Conservation (phyloP, 1,140 invertebrate species). For the Megalonaias nervosa region DNA sequence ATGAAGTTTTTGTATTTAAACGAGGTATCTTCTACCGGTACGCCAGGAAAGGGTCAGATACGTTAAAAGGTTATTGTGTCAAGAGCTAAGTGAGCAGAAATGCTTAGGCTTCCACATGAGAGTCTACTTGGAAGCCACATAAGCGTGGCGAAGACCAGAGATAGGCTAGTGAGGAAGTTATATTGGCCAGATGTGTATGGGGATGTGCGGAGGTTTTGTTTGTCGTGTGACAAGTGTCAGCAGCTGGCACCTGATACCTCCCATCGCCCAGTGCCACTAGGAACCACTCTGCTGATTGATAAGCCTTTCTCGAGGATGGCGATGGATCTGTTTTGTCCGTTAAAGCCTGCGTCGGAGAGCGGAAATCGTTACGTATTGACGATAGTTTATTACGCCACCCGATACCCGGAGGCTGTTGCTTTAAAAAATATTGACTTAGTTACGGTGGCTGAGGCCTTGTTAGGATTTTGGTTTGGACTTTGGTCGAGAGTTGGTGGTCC, state of each 20-base stretch:
- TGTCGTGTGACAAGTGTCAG: too few relatives aligned
- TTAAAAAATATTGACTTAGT: constrained; percentile 27
- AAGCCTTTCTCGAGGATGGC: constrained; percentile 41
- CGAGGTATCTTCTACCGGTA: too few relatives aligned
- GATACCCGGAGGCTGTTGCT: constrained; percentile 37
- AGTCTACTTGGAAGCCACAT: background rate
- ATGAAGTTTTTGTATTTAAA: too few relatives aligned
- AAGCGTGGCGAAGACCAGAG: too few relatives aligned
- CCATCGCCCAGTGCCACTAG: too few relatives aligned
- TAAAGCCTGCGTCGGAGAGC: constrained; percentile 23
- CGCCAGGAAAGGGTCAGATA: too few relatives aligned
- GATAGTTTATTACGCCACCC: constrained; percentile 36
- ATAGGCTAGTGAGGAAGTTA: too few relatives aligned
- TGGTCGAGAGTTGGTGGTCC: constrained; percentile 69
- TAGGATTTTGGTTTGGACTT: constrained; percentile 39
- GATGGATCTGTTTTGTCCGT: constrained; percentile 43
- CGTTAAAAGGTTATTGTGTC: too few relatives aligned
- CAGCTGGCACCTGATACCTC: too few relatives aligned
- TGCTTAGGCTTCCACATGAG: constrained; percentile 6
- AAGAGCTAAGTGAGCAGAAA: too few relatives aligned
- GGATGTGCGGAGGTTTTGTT: too few relatives aligned
- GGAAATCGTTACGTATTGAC: constrained; percentile 35
- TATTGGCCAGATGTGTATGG: too few relatives aligned
- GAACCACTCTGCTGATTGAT: constrained; percentile 39
- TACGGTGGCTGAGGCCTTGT: constrained; percentile 46